Evolutionary conservation across 2,797 vertebrate genomes (phyloP).

Genomic region (Takifugu ocellatus): DNA sequence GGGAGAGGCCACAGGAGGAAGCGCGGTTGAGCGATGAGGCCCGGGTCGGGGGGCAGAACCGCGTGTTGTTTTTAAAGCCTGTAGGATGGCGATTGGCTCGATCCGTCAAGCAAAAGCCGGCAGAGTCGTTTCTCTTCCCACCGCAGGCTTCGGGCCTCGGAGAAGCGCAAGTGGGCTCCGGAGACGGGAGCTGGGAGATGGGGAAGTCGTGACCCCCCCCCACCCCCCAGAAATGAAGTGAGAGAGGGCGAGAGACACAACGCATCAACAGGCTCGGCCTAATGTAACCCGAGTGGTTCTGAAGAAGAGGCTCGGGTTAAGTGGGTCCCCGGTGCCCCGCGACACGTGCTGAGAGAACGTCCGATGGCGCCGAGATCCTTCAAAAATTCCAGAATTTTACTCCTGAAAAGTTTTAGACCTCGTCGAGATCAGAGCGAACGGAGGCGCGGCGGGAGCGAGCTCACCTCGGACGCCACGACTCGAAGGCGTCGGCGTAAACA

Average conservation of each 20-base stretch:
- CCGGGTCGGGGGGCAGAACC: constrained; percentile 48
- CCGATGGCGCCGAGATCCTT: too few species aligned
- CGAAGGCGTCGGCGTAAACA: constrained; percentile 57
- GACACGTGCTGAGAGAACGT: too few species aligned
- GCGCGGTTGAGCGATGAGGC: constrained; percentile 54
- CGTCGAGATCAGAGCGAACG: constrained; percentile 62
- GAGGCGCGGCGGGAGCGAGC: constrained; percentile 41
- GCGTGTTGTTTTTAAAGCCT: constrained; percentile 49
- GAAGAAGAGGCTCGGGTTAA: too few species aligned
- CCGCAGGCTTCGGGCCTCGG: constrained; percentile 58
- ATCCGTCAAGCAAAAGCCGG: constrained; percentile 72
- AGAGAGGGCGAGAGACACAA: too few species aligned
- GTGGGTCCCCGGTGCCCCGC: too few species aligned
- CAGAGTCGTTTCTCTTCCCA: constrained; percentile 59
- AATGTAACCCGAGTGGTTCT: too few species aligned
- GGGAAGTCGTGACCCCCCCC: too few species aligned
- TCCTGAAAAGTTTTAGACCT: constrained; percentile 47
- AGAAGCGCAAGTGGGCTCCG: constrained; percentile 56
- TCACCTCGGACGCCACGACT: constrained; percentile 61
- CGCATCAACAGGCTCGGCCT: too few species aligned
- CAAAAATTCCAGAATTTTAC: too few species aligned
- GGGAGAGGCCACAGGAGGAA: constrained; percentile 43
- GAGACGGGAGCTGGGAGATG: constrained; percentile 6
- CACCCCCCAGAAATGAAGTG: too few species aligned
- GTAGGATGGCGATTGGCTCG: constrained; percentile 44